Evolutionary conservation across 2,113 vertebrate species (phyloP), one percentile per base, ranked within the genome.

Genomic region (Pseudorhombus dupliciocellatus): DNA sequence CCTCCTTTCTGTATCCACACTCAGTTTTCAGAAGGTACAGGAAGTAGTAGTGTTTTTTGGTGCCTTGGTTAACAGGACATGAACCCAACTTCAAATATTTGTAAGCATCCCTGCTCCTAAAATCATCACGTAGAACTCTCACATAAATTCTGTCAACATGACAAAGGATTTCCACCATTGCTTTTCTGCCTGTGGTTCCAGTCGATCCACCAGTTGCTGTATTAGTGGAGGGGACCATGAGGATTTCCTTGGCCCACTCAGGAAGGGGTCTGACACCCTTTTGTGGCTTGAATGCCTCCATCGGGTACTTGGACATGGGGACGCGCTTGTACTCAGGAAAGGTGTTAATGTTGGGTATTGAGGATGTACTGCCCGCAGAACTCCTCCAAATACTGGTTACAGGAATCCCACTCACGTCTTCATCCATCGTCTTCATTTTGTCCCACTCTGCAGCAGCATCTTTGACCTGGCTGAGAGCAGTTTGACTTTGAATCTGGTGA

Each of bases 111-210:
- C 0, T 22, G 5, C 53, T 61, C 1, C 26, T 75, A 25, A 93
- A 91, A 0, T 87, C 0, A 0, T 58, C 34, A 65, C 46, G 90
- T 12, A 8, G 69, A 56, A 92, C 24, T 66, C 86, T 79, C 5
- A 92, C 86, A 34, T 90, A 83, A 1, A 94, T 80, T 53, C 86
- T 84, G 59, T 92, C 88, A 57, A 91, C 0, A 25, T 88, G 83
- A 50, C 93, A 93, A 58, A 86, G 18, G 0, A 90, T 3, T 22
- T 90, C 85, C 7, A 91, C 7, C 1, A 4, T 0, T 1, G 44
- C 16, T 1, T 2, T 0, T 7, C 18, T 22, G 5, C 24, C 0
- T 2, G n/a, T 1, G 4, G 37, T 28, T 28, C 26, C 26, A 28
- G 26, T 28, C 5, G 37, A 40, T 40, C 15, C 10, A 2, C 10